These are phyloP conservation scores for Hyppa rectilinea DNA, from an alignment of 2,888 invertebrate species.

Conservation along the genomic window DNA sequence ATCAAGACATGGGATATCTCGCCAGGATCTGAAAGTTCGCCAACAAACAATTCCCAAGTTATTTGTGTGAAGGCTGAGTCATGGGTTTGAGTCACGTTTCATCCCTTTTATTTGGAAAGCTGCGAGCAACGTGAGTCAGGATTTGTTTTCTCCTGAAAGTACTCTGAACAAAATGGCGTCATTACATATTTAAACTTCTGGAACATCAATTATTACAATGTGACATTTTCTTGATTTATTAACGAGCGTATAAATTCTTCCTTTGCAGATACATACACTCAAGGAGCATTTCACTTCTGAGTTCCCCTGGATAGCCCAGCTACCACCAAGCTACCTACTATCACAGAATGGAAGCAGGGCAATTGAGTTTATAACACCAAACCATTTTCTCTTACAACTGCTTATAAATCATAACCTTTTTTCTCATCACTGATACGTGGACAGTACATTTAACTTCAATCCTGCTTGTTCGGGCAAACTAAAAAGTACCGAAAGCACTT, in stretches of 20 bases:
- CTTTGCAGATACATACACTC: neutral
- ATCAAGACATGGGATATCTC: conserved; percentile 39
- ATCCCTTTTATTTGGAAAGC: conserved; percentile 63
- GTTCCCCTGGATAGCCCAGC: too few species aligned
- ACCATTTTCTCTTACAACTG: neutral
- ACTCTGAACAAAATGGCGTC: conserved; percentile 20
- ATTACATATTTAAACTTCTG: conserved; percentile 7
- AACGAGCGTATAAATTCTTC: neutral
- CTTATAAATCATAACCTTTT: conserved; percentile 4
- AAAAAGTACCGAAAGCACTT: neutral
- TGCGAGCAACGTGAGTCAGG: conserved; percentile 56
- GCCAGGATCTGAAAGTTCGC: conserved; percentile 40
- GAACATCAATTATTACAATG: conserved; percentile 37
- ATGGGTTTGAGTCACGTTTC: conserved; percentile 58
- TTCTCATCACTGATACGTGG: conserved; percentile 5
- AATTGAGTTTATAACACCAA: neutral
- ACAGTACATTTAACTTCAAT: neutral
- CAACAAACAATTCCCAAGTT: conserved; percentile 56
- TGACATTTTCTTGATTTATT: conserved; percentile 32
- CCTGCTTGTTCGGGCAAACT: neutral
- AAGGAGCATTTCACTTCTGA: too few species aligned
- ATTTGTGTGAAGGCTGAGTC: conserved; percentile 57
- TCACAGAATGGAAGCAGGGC: too few species aligned
- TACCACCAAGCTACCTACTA: too few species aligned
- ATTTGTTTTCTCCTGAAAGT: conserved; percentile 53